Evolutionary conservation across 1,140 invertebrate species (phyloP), one percentile per base, ranked within the genome.

Genomic region (Macrosteles quadrilineatus): DNA sequence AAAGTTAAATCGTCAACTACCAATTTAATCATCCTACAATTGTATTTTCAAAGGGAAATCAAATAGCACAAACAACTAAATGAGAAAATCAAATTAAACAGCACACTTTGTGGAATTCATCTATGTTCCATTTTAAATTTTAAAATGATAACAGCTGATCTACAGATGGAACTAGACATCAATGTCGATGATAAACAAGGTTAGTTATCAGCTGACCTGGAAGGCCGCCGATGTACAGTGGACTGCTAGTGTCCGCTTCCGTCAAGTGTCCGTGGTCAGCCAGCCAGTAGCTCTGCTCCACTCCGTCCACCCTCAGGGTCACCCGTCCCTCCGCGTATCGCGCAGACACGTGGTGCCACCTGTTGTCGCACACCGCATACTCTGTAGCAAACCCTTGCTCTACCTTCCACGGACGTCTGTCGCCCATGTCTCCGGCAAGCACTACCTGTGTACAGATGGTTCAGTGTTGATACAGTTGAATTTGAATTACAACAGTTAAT

Each of bases 291-390:
- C 76, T 85, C 73, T 81, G 83, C 75, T 80, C 84, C 64, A 85
- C 74, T 29, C 87, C 85, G 79, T 96, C 93, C 0, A 96, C 87
- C 71, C 87, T 85, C 0, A 96, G 78, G 0, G 87, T 86, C 0
- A 94, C 78, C 72, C 88, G 85, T 67, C 88, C 87, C 47, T 86
- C 87, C 4, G 88, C 87, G 75, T 91, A 91, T 4, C 87, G 82
- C 0, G 90, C 94, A 57, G 87, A 86, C 17, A 96, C 87, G 68
- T 85, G 86, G 78, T 97, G 95, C 95, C 95, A 97, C 74, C 87
- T 85, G 73, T 94, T 93, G 80, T 96, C 91, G 80, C 94, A 97
- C 1, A 93, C 68, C 17, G 69, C 66, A 27, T 66, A 80, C 55
- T 87, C 84, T 62, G 84, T 87, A 17, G 85, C 78, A 36, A 91